phyloP scores from a whole-genome alignment of 2,888 invertebrate species.

The Oasisia sp. region DNA sequence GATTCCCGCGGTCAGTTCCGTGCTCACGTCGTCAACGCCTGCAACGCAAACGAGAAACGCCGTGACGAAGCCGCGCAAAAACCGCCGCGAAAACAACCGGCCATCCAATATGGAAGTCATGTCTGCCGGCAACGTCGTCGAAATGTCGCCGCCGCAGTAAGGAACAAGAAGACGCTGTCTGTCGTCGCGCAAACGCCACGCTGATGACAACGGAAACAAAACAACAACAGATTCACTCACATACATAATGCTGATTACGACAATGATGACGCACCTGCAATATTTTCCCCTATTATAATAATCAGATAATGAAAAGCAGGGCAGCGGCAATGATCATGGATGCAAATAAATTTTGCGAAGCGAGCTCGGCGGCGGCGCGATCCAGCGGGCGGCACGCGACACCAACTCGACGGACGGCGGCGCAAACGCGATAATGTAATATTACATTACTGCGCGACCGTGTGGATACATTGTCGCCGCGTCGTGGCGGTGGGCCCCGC shows the following conservation, averaged over 20 bases:
- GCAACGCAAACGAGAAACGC: background rate
- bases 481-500: background rate
- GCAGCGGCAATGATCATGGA: constrained; percentile 17
- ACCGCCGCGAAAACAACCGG: background rate
- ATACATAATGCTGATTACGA: constrained; percentile 17
- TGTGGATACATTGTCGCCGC: background rate
- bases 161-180: background rate
- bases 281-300: constrained; percentile 13
- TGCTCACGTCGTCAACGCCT: background rate
- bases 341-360: constrained; percentile 6
- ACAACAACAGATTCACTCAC: constrained; percentile 5
- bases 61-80: background rate
- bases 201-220: background rate
- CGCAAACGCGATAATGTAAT: background rate
- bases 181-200: background rate
- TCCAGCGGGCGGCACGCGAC: background rate
- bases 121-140: background rate
- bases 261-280: constrained; percentile 17
- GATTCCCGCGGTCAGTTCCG: background rate
- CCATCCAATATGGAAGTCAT: background rate
- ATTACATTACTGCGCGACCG: background rate
- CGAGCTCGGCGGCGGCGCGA: background rate
- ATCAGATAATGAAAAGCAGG: constrained; percentile 17
- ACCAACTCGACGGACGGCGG: background rate
- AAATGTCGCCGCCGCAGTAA: background rate